These are phyloP conservation scores for Mesitornis unicolor DNA, from an alignment of 2,113 vertebrate genomes.

Conservation along the genomic window DNA sequence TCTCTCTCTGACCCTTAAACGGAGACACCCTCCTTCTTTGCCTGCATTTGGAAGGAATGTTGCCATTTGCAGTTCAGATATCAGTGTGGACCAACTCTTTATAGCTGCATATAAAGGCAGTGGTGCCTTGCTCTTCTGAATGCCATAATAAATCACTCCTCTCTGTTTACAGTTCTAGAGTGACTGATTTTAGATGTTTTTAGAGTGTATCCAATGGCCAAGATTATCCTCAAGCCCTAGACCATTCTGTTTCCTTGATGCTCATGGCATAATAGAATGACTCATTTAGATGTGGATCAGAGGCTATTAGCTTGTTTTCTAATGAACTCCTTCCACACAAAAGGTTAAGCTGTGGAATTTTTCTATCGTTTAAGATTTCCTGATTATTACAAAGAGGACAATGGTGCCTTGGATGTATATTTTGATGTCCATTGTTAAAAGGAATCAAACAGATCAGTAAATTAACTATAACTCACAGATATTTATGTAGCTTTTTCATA, in stretches of 20 bases:
- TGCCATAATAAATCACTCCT: background rate
- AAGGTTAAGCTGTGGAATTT: conserved; percentile 20
- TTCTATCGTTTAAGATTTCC: conserved; percentile 23
- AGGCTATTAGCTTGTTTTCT: conserved; percentile 1
- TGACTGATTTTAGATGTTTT: background rate
- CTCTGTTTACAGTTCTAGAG: background rate
- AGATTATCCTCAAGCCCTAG: background rate
- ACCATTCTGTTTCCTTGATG: background rate
- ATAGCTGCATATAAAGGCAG: background rate
- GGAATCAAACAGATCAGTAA: conserved; percentile 24
- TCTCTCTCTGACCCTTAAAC: no score
- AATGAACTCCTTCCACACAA: background rate
- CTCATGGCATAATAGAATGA: background rate
- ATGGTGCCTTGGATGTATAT: conserved; percentile 54
- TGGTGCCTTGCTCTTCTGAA: background rate
- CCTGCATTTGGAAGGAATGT: background rate
- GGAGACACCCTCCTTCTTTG: background rate
- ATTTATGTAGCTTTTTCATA: background rate
- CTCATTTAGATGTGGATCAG: conserved; percentile 5
- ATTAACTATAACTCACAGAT: conserved; percentile 55
- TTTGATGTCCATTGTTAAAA: conserved; percentile 54
- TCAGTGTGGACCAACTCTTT: background rate
- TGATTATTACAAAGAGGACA: background rate
- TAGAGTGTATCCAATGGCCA: background rate
- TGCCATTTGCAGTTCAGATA: background rate